A percentile compares a stretch with the other conserved stretches of the same genome.
These are phyloP conservation scores for Sebastes goodei DNA, from an alignment of 2,797 vertebrate genomes.

Conservation along the genomic window DNA sequence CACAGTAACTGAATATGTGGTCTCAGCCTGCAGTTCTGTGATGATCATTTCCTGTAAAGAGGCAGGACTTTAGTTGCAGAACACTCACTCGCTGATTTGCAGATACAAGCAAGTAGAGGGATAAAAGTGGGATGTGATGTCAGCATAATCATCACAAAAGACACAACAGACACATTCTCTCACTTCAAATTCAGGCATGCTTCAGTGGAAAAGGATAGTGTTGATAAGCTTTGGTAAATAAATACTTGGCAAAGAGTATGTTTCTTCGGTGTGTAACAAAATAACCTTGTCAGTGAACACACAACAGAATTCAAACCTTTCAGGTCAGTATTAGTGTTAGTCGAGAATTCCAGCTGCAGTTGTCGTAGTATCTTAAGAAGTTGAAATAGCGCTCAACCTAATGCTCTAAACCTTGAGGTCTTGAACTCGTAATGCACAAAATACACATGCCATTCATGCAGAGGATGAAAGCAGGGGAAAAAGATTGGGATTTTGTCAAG, in stretches of 20 bases:
- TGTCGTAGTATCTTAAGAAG: neutral
- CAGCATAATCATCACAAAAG: conserved; percentile 10
- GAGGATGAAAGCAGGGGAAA: conserved; percentile 1
- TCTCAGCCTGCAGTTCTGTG: conserved; percentile 94
- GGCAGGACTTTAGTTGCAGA: conserved; percentile 29
- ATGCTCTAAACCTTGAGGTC: neutral
- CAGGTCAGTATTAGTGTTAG: conserved; percentile 3
- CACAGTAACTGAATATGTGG: conserved; percentile 95
- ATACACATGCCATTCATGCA: conserved; percentile 50
- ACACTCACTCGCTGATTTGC: conserved; percentile 17
- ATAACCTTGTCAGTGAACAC: neutral
- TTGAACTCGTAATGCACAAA: neutral
- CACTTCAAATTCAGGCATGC: conserved; percentile 21
- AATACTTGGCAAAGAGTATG: neutral
- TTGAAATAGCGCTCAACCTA: neutral
- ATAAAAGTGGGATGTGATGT: conserved; percentile 9
- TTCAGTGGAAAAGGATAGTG: neutral
- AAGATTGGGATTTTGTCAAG: neutral
- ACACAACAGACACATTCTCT: conserved; percentile 32
- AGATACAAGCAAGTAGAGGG: conserved; percentile 8
- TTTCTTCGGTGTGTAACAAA: neutral
- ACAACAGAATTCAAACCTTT: neutral
- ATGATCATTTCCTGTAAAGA: conserved; percentile 93
- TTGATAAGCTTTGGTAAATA: conserved; percentile 7
- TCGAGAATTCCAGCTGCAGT: neutral